A percentile compares a stretch with the other conserved stretches of the same genome.
Evolutionary conservation across 2,888 invertebrate species (phyloP).

Genomic region (Incurvaria masculella): DNA sequence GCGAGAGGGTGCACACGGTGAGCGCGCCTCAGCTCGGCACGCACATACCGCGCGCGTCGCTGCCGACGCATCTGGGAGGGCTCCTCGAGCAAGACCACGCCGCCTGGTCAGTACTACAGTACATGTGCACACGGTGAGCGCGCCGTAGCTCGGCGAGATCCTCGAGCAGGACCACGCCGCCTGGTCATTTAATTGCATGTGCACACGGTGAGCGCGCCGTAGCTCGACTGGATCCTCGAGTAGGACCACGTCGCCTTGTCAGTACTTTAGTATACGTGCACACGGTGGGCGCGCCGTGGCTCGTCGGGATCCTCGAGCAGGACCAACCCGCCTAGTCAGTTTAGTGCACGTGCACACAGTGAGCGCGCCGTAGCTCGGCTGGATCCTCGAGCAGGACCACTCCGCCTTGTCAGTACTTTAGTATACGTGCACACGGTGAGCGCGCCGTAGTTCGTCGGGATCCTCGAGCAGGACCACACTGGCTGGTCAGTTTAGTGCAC

Average conservation of each 20-base stretch:
- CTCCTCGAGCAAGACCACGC: slow-evolving; percentile 84
- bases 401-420: slow-evolving; percentile 81
- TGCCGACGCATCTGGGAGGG: slow-evolving; percentile 89
- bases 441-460: slow-evolving; percentile 82
- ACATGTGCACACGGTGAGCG: slow-evolving; percentile 92
- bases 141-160: slow-evolving; percentile 78
- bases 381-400: slow-evolving; percentile 82
- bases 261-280: slow-evolving; percentile 77
- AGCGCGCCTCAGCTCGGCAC: slow-evolving; percentile 83
- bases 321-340: slow-evolving; percentile 91
- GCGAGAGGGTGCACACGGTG: slow-evolving; percentile 94
- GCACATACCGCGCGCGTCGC: slow-evolving; percentile 86
- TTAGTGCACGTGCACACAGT: slow-evolving; percentile 93
- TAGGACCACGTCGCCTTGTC: slow-evolving; percentile 92
- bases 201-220: slow-evolving; percentile 90
- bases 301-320: slow-evolving; percentile 72
- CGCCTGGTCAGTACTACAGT: slow-evolving; percentile 79
- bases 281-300: slow-evolving; percentile 87
- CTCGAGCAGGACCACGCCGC: slow-evolving; percentile 85
- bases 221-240: slow-evolving; percentile 73
- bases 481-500: slow-evolving; percentile 90
- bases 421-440: slow-evolving; percentile 89
- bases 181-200: slow-evolving; percentile 87
- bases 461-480: too few species aligned
- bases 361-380: slow-evolving; percentile 80